Evolutionary conservation across 2,113 vertebrate genomes (phyloP).

Genomic region (Corapipo altera): DNA sequence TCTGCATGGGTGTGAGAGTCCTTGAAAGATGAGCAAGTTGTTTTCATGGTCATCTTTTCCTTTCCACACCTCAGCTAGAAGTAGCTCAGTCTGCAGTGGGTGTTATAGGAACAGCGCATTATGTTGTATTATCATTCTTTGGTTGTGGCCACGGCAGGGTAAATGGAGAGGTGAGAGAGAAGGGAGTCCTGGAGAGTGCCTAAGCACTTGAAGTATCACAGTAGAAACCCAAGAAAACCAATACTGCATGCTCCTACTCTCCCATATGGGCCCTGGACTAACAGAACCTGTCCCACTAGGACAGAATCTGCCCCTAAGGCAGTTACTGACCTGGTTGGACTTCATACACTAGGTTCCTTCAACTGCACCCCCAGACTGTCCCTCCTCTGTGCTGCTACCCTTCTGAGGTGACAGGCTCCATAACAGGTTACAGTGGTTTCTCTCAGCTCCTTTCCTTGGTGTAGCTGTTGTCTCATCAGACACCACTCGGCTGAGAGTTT

Average conservation of each 20-base stretch:
- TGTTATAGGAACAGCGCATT: background rate
- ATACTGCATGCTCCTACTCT: background rate
- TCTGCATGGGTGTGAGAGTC: background rate
- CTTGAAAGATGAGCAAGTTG: background rate
- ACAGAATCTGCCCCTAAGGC: background rate
- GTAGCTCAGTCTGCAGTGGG: background rate
- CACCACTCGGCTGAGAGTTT: background rate
- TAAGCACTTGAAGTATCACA: background rate
- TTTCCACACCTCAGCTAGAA: background rate
- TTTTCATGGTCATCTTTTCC: background rate
- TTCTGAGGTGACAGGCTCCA: background rate
- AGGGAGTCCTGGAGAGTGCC: background rate
- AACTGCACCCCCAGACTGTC: background rate
- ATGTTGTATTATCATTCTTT: background rate
- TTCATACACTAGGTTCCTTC: background rate
- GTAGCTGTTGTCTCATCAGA: background rate
- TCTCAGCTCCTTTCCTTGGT: background rate
- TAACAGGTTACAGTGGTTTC: background rate
- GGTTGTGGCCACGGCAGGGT: background rate
- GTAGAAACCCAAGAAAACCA: background rate
- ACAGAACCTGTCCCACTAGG: rapidly evolving
- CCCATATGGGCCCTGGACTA: background rate
- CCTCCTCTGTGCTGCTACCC: background rate
- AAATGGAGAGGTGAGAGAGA: background rate
- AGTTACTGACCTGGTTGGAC: background rate